A percentile compares a stretch with the other conserved stretches of the same genome.
Conservation (phyloP, 1,140 invertebrate genomes). For the Matsumurasca onukii region DNA sequence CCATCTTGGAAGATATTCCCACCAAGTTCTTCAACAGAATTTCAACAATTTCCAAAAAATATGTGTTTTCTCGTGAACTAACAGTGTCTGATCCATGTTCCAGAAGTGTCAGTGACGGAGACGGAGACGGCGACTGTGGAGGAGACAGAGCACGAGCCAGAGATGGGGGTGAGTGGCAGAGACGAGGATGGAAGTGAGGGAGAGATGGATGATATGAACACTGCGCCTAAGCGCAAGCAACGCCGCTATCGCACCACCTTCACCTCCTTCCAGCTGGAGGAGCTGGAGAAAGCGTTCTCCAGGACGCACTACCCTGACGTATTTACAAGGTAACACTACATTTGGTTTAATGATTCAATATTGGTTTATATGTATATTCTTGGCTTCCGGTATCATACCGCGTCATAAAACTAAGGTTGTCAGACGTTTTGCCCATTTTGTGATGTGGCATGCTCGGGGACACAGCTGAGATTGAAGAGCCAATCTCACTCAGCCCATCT, state of each 20-base stretch:
- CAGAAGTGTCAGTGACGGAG: constrained; percentile 31
- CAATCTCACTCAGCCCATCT: too few relatives aligned
- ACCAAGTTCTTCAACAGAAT: too few relatives aligned
- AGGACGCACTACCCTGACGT: constrained; percentile 98
- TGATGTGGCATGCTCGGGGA: too few relatives aligned
- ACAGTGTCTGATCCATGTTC: neutral
- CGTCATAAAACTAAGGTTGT: too few relatives aligned
- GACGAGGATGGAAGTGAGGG: constrained; percentile 65
- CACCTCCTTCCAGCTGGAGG: constrained; percentile 93
- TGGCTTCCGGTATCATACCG: too few relatives aligned
- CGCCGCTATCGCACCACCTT: constrained; percentile 91
- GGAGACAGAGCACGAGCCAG: neutral
- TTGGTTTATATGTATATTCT: too few relatives aligned
- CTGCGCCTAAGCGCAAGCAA: constrained; percentile 85
- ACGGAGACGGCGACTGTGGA: constrained; percentile 18
- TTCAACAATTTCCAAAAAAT: too few relatives aligned
- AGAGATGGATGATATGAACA: constrained; percentile 71
- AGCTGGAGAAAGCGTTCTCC: constrained; percentile 95
- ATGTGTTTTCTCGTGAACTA: too few relatives aligned
- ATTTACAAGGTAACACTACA: constrained; percentile 88
- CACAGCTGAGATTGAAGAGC: too few relatives aligned
- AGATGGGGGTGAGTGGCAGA: constrained; percentile 29
- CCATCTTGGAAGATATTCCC: too few relatives aligned
- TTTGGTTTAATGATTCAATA: constrained; percentile 6
- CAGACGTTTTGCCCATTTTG: too few relatives aligned